Evolutionary conservation across 1,140 invertebrate genomes (phyloP), one percentile per base, ranked within the genome.

Genomic region (Gonatopus flavifemur): DNA sequence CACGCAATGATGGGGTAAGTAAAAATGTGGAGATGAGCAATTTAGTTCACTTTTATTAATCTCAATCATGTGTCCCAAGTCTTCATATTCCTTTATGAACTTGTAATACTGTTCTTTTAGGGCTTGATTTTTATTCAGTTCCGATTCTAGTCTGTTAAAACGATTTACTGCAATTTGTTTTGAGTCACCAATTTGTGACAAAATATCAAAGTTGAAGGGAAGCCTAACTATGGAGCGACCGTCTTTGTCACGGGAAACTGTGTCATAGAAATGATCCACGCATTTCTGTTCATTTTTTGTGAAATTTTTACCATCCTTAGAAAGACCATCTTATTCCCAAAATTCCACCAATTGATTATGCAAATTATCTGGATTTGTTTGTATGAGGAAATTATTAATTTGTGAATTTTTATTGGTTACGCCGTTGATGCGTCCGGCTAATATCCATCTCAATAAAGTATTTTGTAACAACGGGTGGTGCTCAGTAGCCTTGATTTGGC

Each of bases 1-100:
- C 0, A 80, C 69, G 6, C 55, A 46, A 40, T 77, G 75, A 59
- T 80, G 78, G 2, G 76, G 73, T 8, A 79, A 44, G 55, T 76
- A 76, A 55, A 49, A 61, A 22, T 36, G 30, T 15, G 32, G 13
- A 21, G 37, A 25, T 22, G 6, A 2, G 35, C 30, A 7, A 19
- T 47, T 32, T 18, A 31, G 24, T 16, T 22, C 20, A 8, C 7
- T 57, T 70, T 66, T 28, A 70, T 33, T 5, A 3, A 37, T 50
- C 19, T 0, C 15, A 2, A 45, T 49, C 69, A 76, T 72, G 50
- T 74, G 71, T 24, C 64, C 64, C 6, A 75, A 25, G 1, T 20
- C 6, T 40, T 66, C 31, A 40, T 75, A 77, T 51, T 75, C 71
- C 3, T 47, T 6, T 52, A 76, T 67, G 45, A 73, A 72, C 20